phyloP scores from a whole-genome alignment of 2,113 vertebrate genomes.

The Corapipo altera region DNA sequence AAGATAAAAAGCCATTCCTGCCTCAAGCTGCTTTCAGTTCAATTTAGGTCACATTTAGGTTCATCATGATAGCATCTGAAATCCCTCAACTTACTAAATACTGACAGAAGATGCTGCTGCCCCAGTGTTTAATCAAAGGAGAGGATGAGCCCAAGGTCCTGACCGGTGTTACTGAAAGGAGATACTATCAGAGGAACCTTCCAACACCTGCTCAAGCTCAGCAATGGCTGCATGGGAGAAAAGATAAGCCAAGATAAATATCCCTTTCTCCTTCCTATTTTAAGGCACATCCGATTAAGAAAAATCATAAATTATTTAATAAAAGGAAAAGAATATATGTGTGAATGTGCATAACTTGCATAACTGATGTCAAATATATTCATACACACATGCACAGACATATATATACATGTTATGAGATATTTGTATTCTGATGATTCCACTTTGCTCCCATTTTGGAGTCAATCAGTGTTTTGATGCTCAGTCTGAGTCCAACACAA shows the following conservation, averaged over 20 bases:
- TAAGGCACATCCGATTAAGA: background rate
- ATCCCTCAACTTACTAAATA: constrained; percentile 3
- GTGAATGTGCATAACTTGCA: background rate
- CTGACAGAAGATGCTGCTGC: constrained; percentile 9
- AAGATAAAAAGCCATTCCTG: constrained; percentile 51
- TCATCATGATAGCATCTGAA: background rate
- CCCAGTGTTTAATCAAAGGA: constrained; percentile 6
- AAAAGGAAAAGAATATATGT: background rate
- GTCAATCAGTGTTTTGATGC: background rate
- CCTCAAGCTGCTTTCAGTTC: constrained; percentile 50
- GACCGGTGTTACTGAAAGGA: background rate
- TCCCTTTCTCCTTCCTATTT: background rate
- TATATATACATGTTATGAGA: background rate
- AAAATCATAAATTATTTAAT: background rate
- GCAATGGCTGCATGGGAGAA: background rate
- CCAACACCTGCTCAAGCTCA: background rate
- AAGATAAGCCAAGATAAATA: background rate
- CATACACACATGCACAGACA: background rate
- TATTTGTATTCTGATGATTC: background rate
- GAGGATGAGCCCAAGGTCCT: background rate
- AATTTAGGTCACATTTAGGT: constrained; percentile 22
- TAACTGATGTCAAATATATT: background rate
- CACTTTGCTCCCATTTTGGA: background rate
- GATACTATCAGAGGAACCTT: background rate
- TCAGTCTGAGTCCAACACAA: background rate